phyloP scores from a whole-genome alignment of 2,888 invertebrate genomes.

The Sinodicranocentrus sp. region DNA sequence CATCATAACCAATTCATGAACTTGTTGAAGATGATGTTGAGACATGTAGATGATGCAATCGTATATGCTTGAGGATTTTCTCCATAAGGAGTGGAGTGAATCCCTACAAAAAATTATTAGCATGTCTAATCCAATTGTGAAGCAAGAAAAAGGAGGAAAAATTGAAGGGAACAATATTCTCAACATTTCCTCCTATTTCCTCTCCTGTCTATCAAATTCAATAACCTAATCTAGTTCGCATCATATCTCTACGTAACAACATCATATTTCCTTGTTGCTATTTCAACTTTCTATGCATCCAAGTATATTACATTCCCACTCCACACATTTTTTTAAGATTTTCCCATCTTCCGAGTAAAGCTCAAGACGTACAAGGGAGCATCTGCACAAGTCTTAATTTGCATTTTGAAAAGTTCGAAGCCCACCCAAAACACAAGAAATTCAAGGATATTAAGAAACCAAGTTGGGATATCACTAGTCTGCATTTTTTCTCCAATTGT shows the following conservation, averaged over 20 bases:
- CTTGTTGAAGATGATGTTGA: not conserved
- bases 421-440: not conserved
- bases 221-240: constrained; percentile 13
- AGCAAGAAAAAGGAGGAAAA: not conserved
- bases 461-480: too few species aligned
- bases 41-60: not conserved
- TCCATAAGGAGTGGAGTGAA: not conserved
- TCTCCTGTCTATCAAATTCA: not conserved
- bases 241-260: not conserved
- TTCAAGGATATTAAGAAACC: not conserved
- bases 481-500: too few species aligned
- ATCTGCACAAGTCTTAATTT: constrained; percentile 24
- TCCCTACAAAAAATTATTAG: not conserved
- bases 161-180: not conserved
- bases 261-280: not conserved
- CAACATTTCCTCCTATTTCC: not conserved
- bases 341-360: too few species aligned
- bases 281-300: too few species aligned
- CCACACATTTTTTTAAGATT: too few species aligned
- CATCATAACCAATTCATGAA: not conserved
- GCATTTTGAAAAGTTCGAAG: constrained; percentile 20
- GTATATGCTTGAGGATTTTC: not conserved
- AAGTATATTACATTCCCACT: too few species aligned
- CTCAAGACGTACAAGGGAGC: too few species aligned
- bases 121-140: not conserved